A percentile compares a stretch with the other conserved stretches of the same genome.
These are phyloP conservation scores for Epsilonema sp. DNA, from an alignment of 2,888 invertebrate genomes.

Conservation along the genomic window DNA sequence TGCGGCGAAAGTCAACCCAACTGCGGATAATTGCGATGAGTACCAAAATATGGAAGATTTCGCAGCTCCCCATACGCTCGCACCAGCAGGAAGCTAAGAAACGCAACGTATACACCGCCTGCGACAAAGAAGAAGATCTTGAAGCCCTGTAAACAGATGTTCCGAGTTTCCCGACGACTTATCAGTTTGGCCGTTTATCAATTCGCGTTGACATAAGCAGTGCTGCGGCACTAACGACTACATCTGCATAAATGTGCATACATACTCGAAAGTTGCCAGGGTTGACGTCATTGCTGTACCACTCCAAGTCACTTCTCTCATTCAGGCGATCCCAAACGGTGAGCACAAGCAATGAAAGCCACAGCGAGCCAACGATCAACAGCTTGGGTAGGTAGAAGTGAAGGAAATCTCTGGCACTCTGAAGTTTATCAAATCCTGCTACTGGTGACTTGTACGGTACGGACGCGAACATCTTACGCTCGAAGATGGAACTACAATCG, in stretches of 20 bases:
- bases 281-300: neutral
- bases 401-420: slow-evolving; percentile 66
- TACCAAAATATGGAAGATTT: slow-evolving; percentile 94
- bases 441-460: too few species aligned
- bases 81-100: slow-evolving; percentile 58
- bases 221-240: too few species aligned
- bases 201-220: too few species aligned
- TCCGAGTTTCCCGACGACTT: too few species aligned
- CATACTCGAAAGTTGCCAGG: neutral
- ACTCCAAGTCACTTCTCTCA: slow-evolving; percentile 70
- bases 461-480: too few species aligned
- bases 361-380: slow-evolving; percentile 60
- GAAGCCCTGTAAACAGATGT: slow-evolving; percentile 62
- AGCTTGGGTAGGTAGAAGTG: slow-evolving; percentile 79
- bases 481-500: too few species aligned
- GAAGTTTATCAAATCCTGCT: slow-evolving; percentile 25
- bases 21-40: too few species aligned
- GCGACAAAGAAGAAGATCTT: slow-evolving; percentile 74
- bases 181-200: too few species aligned
- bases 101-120: slow-evolving; percentile 60
- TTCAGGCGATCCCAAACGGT: slow-evolving; percentile 76
- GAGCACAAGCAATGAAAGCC: slow-evolving; percentile 62
- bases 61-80: slow-evolving; percentile 79
- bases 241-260: too few species aligned
- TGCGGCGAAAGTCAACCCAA: too few species aligned